These are phyloP conservation scores for Siniperca chuatsi DNA, from an alignment of 2,113 vertebrate species.

Conservation along the genomic window DNA sequence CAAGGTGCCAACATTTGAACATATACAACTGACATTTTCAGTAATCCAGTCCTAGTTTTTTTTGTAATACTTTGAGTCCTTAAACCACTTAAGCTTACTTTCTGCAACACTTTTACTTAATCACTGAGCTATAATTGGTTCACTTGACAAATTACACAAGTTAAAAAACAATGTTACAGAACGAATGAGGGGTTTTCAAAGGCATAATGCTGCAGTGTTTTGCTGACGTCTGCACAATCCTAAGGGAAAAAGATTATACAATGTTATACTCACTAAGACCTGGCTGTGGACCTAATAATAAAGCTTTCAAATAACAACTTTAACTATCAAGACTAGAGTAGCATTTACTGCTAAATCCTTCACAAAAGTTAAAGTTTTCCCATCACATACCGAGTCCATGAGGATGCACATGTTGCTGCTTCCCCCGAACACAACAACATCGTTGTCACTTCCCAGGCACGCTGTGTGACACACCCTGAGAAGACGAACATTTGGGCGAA, in stretches of 20 bases:
- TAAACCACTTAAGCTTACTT: constrained; percentile 51
- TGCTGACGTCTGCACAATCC: background rate
- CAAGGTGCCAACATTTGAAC: no score
- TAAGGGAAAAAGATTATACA: background rate
- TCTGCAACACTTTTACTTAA: constrained; percentile 33
- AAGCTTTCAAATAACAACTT: fast-evolving
- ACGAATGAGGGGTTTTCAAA: background rate
- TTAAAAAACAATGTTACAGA: background rate
- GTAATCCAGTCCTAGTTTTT: background rate
- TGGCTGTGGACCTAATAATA: background rate
- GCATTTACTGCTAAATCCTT: background rate
- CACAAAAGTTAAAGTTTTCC: background rate
- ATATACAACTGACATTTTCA: background rate
- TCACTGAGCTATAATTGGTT: constrained; percentile 5
- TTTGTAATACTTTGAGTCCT: constrained; percentile 6
- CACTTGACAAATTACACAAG: background rate
- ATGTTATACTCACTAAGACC: background rate
- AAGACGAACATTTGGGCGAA: background rate
- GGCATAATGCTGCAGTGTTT: background rate
- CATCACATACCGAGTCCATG: constrained; percentile 89
- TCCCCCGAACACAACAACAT: constrained; percentile 95
- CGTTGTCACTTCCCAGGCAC: constrained; percentile 90
- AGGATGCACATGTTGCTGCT: constrained; percentile 90
- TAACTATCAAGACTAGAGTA: background rate
- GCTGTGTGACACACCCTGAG: constrained; percentile 93